A percentile compares a stretch with the other conserved stretches of the same genome.
Evolutionary conservation across 2,113 vertebrate genomes (phyloP).

Genomic region (Anseranas semipalmata): DNA sequence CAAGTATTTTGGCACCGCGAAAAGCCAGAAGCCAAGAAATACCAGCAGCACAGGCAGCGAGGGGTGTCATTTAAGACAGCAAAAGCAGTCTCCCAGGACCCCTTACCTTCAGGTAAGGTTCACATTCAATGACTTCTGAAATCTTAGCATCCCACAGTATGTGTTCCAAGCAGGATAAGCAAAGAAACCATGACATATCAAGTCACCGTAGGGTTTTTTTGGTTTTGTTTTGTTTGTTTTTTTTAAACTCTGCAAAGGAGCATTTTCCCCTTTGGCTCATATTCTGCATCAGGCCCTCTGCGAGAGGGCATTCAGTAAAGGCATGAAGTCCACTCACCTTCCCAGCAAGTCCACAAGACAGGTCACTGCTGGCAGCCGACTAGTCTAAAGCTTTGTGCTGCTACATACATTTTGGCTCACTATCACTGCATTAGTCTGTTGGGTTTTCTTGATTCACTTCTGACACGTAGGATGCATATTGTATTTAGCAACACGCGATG

Average conservation of each 20-base stretch:
- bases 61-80: neutral
- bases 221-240: too few relatives aligned
- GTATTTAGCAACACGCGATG: neutral
- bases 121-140: neutral
- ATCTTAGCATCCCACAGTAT: neutral
- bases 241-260: neutral
- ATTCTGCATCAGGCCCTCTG: neutral
- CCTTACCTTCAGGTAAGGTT: neutral
- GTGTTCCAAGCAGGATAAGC: neutral
- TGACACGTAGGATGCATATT: neutral
- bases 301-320: neutral
- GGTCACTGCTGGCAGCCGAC: neutral
- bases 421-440: neutral
- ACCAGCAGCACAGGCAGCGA: neutral
- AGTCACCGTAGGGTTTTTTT: neutral
- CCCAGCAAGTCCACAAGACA: neutral
- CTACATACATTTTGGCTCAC: neutral
- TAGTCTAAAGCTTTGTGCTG: neutral
- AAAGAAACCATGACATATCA: neutral
- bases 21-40: neutral
- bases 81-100: neutral
- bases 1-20: neutral
- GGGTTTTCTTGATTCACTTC: neutral
- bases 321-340: rapidly evolving
- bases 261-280: neutral